Conservation (phyloP, 2,888 invertebrate genomes). For the Lordiphosa andalusiaca region DNA sequence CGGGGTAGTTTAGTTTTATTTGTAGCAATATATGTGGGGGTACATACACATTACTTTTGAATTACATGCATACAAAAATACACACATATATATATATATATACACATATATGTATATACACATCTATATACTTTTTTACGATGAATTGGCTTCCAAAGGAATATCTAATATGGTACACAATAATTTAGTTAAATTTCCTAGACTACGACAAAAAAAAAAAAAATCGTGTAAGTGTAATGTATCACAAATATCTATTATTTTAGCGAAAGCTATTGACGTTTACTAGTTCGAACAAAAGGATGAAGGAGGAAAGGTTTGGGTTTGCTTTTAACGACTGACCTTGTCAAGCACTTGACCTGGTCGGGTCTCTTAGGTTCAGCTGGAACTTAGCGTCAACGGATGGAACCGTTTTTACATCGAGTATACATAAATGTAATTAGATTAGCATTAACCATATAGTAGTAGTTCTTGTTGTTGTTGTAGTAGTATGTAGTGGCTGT, state of each 20-base stretch:
- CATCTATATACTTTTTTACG: conserved; percentile 1
- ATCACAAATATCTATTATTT: conserved; percentile 62
- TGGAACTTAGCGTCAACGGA: conserved; percentile 28
- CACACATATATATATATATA: conserved; percentile 16
- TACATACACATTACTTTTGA: conserved; percentile 9
- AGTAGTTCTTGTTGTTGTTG: no score
- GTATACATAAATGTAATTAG: conserved; percentile 14
- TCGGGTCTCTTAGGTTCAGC: conserved; percentile 36
- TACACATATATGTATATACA: conserved; percentile 4
- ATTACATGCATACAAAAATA: no score
- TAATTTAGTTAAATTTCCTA: conserved; percentile 6
- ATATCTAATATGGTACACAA: conserved; percentile 5
- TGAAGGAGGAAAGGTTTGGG: conserved; percentile 7
- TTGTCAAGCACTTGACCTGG: conserved; percentile 13
- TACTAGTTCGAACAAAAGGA: conserved; percentile 9
- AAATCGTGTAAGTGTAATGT: conserved; percentile 43
- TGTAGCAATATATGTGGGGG: conserved; percentile 1
- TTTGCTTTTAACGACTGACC: conserved; percentile 26
- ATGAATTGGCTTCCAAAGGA: conserved; percentile 1
- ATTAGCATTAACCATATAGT: no score
- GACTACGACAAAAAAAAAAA: conserved; percentile 4
- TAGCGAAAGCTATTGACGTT: conserved; percentile 40
- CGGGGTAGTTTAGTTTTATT: conserved; percentile 7
- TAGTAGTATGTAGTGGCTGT: conserved; percentile 8
- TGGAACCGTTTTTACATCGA: conserved; percentile 27